Percentiles rank a stretch among this genome's conserved stretches.
Evolutionary conservation across 2,888 invertebrate genomes (phyloP).

Genomic region (Eulithis prunata): DNA sequence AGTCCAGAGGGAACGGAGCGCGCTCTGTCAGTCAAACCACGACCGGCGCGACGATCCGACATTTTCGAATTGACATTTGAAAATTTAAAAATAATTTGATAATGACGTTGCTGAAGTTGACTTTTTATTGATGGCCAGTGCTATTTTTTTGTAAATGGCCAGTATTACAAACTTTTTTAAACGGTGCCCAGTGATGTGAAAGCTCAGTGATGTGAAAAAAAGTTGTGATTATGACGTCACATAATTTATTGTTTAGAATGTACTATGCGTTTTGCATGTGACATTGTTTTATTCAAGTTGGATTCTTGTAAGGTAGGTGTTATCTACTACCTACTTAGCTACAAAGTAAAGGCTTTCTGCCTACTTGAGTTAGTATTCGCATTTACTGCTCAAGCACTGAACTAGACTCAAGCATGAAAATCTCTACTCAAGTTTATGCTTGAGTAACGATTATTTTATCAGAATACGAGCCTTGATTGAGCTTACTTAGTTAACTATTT

Average conservation of each 20-base stretch:
- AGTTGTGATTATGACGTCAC: conserved; percentile 21
- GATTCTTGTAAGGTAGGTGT: conserved; percentile 69
- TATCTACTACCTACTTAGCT: not conserved
- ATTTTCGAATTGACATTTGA: conserved; percentile 17
- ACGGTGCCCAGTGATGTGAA: conserved; percentile 25
- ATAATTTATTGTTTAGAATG: conserved; percentile 44
- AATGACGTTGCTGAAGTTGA: not conserved
- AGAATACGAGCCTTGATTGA: too few species aligned
- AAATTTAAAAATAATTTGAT: conserved; percentile 1
- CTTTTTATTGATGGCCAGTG: conserved; percentile 7
- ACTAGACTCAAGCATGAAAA: too few species aligned
- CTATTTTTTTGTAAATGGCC: not conserved
- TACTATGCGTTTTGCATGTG: conserved; percentile 47
- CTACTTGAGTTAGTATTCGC: too few species aligned
- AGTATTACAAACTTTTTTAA: conserved; percentile 10
- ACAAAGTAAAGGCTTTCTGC: not conserved
- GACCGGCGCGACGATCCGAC: conserved; percentile 56
- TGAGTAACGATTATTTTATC: too few species aligned
- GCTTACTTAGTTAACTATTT: too few species aligned
- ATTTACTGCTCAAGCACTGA: too few species aligned
- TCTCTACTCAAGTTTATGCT: too few species aligned
- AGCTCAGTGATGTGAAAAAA: conserved; percentile 23
- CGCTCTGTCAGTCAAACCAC: conserved; percentile 64
- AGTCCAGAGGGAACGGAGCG: conserved; percentile 29
- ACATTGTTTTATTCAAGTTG: conserved; percentile 49